A percentile compares a stretch with the other conserved stretches of the same genome.
Evolutionary conservation across 2,797 vertebrate species (phyloP).

Genomic region (Microctenopoma lineatum): DNA sequence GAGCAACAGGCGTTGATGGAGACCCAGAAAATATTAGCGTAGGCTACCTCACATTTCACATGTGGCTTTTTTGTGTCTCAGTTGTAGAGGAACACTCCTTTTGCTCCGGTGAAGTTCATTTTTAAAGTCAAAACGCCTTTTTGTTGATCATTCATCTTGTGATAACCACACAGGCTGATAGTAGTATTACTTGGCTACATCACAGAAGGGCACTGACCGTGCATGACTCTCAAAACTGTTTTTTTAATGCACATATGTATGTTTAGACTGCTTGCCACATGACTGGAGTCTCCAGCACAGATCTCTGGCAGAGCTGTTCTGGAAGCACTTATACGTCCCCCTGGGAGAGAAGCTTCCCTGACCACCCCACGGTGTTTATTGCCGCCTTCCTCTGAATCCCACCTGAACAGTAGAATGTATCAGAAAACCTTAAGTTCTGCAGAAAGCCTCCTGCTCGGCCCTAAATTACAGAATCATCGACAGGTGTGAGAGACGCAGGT

Average conservation of each 20-base stretch:
- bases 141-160: conserved; percentile 3
- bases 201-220: conserved; percentile 12
- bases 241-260: conserved; percentile 35
- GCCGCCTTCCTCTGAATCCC: conserved; percentile 50
- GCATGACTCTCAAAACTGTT: conserved; percentile 22
- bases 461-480: conserved; percentile 60
- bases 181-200: background rate
- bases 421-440: conserved; percentile 41
- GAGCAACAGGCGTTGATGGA: conserved; percentile 42
- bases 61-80: conserved; percentile 23
- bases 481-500: conserved; percentile 71
- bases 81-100: conserved; percentile 5
- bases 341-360: conserved; percentile 40
- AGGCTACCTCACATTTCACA: conserved; percentile 36
- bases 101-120: no score
- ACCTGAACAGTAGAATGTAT: conserved; percentile 48
- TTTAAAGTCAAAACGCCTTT: background rate
- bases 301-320: conserved; percentile 68
- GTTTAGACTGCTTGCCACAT: conserved; percentile 49
- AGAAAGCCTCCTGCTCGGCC: conserved; percentile 48
- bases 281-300: conserved; percentile 66
- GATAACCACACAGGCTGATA: background rate
- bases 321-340: conserved; percentile 58
- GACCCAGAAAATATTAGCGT: conserved; percentile 41
- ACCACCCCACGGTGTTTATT: conserved; percentile 59